Percentiles rank a stretch among this genome's conserved stretches.
phyloP scores from a whole-genome alignment of 2,888 invertebrate species.

The Nowickia ferox region DNA sequence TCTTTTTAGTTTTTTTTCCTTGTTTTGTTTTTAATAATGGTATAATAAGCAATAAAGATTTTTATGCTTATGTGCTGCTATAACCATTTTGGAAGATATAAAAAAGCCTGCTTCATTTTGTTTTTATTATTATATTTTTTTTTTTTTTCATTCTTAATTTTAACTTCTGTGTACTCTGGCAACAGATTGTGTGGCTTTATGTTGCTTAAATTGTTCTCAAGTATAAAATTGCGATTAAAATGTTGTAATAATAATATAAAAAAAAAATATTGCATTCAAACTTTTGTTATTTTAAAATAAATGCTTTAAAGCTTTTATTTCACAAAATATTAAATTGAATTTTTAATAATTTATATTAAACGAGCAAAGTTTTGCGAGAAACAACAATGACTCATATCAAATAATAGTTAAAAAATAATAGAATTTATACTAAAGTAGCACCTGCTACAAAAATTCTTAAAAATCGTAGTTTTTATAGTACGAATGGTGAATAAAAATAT shows the following conservation, averaged over 20 bases:
- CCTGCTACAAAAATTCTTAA: no score
- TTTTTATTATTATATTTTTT: not conserved
- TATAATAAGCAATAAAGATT: slow-evolving; percentile 61
- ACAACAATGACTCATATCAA: no score
- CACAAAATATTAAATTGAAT: no score
- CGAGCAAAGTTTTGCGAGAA: no score
- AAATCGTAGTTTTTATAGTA: no score
- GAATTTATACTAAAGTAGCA: no score
- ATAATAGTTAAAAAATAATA: no score
- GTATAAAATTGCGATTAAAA: slow-evolving; percentile 37
- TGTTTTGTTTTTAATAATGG: slow-evolving; percentile 34
- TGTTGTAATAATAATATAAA: slow-evolving; percentile 39
- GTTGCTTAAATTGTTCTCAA: slow-evolving; percentile 10
- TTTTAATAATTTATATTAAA: no score
- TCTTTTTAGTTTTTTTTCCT: not conserved
- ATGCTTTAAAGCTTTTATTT: no score
- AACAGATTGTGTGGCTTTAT: slow-evolving; percentile 38
- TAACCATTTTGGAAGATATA: slow-evolving; percentile 70
- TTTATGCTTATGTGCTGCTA: slow-evolving; percentile 60
- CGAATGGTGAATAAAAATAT: no score
- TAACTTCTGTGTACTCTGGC: not conserved
- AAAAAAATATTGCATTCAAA: not conserved
- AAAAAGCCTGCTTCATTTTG: slow-evolving; percentile 43
- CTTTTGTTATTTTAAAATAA: no score
- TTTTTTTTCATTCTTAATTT: not conserved